Conservation (phyloP, 2,888 invertebrate genomes). For the Ceratothoa steindachneri region DNA sequence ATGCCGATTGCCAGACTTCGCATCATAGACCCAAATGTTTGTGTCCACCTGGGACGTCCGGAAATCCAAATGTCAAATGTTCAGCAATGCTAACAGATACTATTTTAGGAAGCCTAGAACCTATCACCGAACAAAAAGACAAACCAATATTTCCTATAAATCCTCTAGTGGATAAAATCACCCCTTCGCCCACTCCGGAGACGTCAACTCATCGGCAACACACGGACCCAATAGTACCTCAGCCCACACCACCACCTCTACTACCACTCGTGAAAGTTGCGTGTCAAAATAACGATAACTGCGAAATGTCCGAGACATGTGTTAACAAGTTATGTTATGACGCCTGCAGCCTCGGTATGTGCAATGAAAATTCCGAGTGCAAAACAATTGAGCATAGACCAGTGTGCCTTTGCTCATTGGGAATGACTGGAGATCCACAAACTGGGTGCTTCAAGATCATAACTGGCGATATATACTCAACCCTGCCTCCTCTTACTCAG, state of each 20-base stretch:
- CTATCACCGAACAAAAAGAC: slow-evolving; percentile 2
- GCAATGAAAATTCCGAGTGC: slow-evolving; percentile 75
- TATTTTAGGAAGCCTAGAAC: slow-evolving; percentile 15
- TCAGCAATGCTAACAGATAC: too few species aligned
- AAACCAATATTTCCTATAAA: slow-evolving; percentile 15
- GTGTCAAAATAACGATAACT: slow-evolving; percentile 34
- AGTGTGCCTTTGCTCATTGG: slow-evolving; percentile 76
- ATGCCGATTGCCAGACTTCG: slow-evolving; percentile 68
- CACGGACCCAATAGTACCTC: background rate
- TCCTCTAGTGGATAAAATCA: slow-evolving; percentile 11
- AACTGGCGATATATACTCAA: slow-evolving; percentile 8
- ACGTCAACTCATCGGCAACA: background rate
- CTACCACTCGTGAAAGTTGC: slow-evolving; percentile 23
- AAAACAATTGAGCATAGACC: slow-evolving; percentile 80
- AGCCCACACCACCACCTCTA: slow-evolving; percentile 1
- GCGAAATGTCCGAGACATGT: slow-evolving; percentile 26
- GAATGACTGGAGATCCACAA: slow-evolving; percentile 79
- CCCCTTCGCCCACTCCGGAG: slow-evolving; percentile 11
- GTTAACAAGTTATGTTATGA: slow-evolving; percentile 42
- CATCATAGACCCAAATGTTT: slow-evolving; percentile 57
- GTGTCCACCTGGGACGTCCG: slow-evolving; percentile 38
- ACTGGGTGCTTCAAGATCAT: slow-evolving; percentile 39
- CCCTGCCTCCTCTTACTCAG: slow-evolving; percentile 9
- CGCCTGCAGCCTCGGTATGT: slow-evolving; percentile 60
- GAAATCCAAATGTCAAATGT: slow-evolving; percentile 33